Evolutionary conservation across 2,888 invertebrate species (phyloP).

Genomic region (Maniola hyperantus): DNA sequence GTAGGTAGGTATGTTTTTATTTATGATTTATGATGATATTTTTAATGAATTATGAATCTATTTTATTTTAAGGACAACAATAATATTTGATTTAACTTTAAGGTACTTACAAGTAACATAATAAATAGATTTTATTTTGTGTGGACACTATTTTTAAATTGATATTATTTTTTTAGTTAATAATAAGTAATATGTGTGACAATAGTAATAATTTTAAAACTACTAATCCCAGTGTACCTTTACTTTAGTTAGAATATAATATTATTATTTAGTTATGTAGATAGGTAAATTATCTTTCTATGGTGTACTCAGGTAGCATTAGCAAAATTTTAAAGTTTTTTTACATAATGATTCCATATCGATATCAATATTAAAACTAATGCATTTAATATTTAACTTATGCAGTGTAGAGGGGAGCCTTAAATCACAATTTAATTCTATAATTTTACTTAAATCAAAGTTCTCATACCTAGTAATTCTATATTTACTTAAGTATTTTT

Average conservation of each 20-base stretch:
- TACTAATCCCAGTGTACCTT: conserved; percentile 15
- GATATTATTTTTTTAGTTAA: conserved; percentile 7
- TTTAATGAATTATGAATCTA: conserved; percentile 12
- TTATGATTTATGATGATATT: conserved; percentile 34
- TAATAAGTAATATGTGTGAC: conserved; percentile 11
- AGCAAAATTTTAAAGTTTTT: neutral
- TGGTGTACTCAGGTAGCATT: neutral
- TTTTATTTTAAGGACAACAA: conserved; percentile 6
- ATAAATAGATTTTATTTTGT: conserved; percentile 12
- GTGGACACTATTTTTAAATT: neutral
- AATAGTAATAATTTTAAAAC: conserved; percentile 12
- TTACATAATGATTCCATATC: conserved; percentile 4
- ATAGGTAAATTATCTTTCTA: conserved; percentile 1
- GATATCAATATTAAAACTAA: neutral
- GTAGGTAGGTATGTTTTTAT: conserved; percentile 10
- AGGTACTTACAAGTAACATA: conserved; percentile 18
- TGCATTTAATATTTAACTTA: conserved; percentile 20
- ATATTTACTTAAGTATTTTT: neutral
- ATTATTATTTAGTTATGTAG: conserved; percentile 11
- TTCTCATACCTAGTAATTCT: conserved; percentile 6
- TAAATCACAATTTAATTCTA: neutral
- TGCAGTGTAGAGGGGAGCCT: neutral
- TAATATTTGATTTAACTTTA: conserved; percentile 17
- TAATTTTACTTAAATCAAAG: neutral
- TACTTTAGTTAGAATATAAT: conserved; percentile 9